Base-by-base conservation (phyloP, 2,888 invertebrate species). In the Thereva nobilitata region DNA sequence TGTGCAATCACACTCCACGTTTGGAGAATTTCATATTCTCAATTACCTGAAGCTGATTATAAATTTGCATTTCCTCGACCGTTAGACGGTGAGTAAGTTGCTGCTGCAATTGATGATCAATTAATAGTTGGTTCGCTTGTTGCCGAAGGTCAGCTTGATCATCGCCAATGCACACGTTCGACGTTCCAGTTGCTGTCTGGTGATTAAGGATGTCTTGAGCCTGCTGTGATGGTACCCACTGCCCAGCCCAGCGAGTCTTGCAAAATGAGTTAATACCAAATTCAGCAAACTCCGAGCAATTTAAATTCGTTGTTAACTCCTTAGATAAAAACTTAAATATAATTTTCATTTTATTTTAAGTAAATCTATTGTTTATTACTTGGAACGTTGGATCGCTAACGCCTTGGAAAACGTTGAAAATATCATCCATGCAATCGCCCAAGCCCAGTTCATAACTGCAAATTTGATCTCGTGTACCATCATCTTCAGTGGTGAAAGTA, bases 61-160 rank as follows among this genome's bases (percentile, higher is more conserved):
- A 79, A 72, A 81, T 80, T 72, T 79, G 81, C 70, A 80, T 77
- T 70, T 81, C 82, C 72, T 83, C 83, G 67, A 76, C 76, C 61
- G 76, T 75, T 56, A 79, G 77, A 56, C 80, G 79, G 70, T 82
- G 81, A 64, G 79, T 78, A 40, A 80, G 75, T 64, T 80, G 82
- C 63, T 82, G 81, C 71, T 83, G 83, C 72, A 84, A 75, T 64
- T 82, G 79, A 71, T 79, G 80, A 66, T 81, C 80, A 34, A 81
- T 73, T 7, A 80, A 74, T 49, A 80, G 72, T 70, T 79, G 78
- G 73, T 79, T 79, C 7, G 76, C 73, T 71, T 79, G 78, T 34
- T 70, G 71, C 52, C 68, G 67, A 34, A 53, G 40, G 37, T 64
- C 64, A 45, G 65, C 64, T 67, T 79, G 79, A 49, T 73, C 72